Conservation (phyloP, 2,888 invertebrate genomes). For the Netelia melanura region DNA sequence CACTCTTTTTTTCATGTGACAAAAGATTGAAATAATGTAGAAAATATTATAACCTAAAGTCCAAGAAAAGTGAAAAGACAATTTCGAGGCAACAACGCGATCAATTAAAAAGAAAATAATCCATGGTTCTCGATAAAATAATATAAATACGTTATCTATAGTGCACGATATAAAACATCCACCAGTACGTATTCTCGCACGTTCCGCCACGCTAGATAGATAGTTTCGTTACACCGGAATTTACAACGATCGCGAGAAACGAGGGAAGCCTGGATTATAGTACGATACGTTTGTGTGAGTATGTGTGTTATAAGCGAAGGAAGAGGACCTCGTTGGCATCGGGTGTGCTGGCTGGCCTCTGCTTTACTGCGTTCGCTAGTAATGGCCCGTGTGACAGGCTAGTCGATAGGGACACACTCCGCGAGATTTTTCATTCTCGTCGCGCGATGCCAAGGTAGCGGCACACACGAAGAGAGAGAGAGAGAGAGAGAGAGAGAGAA, state of each 20-base stretch:
- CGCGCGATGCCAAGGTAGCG: constrained; percentile 33
- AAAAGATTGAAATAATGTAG: no score
- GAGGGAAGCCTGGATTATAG: constrained; percentile 57
- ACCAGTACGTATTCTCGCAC: constrained; percentile 58
- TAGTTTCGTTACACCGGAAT: constrained; percentile 68
- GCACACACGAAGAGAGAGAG: constrained; percentile 19
- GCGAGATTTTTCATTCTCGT: constrained; percentile 56
- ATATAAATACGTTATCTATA: constrained; percentile 5
- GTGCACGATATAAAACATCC: constrained; percentile 14
- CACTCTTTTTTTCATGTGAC: no score
- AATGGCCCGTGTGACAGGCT: constrained; percentile 69
- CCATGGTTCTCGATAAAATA: not conserved
- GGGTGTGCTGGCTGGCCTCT: constrained; percentile 46
- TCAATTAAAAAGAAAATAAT: not conserved
- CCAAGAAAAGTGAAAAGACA: no score
- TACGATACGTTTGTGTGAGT: constrained; percentile 20
- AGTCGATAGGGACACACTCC: constrained; percentile 68
- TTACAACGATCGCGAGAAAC: constrained; percentile 65
- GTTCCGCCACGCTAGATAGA: constrained; percentile 65
- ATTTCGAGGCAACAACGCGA: no score
- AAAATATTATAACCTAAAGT: no score
- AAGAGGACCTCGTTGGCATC: constrained; percentile 42
- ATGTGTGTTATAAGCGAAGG: constrained; percentile 13
- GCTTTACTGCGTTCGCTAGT: constrained; percentile 68
- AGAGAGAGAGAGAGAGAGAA: not conserved